These are phyloP conservation scores for Philaenus spumarius DNA, from an alignment of 1,140 invertebrate species.

Conservation along the genomic window DNA sequence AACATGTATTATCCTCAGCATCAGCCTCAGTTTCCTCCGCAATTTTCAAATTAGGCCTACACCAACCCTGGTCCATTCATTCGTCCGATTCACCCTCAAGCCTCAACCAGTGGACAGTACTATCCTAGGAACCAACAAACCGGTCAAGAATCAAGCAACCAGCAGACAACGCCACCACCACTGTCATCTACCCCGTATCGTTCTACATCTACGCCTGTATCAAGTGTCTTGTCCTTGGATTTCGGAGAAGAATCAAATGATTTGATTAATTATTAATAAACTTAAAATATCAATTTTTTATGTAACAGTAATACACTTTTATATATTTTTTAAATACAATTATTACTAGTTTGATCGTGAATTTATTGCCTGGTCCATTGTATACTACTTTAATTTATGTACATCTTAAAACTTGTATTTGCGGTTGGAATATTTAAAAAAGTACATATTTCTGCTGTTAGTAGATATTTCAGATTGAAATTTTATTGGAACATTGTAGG, in stretches of 20 bases:
- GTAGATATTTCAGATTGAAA: too few relatives aligned
- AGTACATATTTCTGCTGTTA: too few relatives aligned
- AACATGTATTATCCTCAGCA: slow-evolving; percentile 5
- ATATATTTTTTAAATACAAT: slow-evolving; percentile 3
- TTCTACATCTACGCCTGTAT: too few relatives aligned
- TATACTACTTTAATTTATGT: neutral
- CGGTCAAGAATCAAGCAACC: too few relatives aligned
- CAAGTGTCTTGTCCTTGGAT: too few relatives aligned
- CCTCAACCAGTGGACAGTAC: too few relatives aligned
- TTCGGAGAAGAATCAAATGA: slow-evolving; percentile 5
- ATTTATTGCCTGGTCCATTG: neutral
- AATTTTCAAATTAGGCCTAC: slow-evolving; percentile 6
- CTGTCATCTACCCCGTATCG: neutral
- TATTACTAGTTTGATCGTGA: too few relatives aligned
- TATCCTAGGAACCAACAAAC: too few relatives aligned
- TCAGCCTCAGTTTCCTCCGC: slow-evolving; percentile 12
- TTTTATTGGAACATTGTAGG: too few relatives aligned
- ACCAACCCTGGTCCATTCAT: slow-evolving; percentile 3
- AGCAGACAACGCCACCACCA: too few relatives aligned
- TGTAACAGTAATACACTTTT: too few relatives aligned
- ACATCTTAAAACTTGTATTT: neutral
- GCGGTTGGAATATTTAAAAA: slow-evolving; percentile 2
- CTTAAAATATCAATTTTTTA: slow-evolving; percentile 7
- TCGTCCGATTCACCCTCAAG: slow-evolving; percentile 11
- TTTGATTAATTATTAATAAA: slow-evolving; percentile 5